These are phyloP conservation scores for Meloidogyne hapla DNA, from an alignment of 1,140 invertebrate genomes.

Conservation along the genomic window DNA sequence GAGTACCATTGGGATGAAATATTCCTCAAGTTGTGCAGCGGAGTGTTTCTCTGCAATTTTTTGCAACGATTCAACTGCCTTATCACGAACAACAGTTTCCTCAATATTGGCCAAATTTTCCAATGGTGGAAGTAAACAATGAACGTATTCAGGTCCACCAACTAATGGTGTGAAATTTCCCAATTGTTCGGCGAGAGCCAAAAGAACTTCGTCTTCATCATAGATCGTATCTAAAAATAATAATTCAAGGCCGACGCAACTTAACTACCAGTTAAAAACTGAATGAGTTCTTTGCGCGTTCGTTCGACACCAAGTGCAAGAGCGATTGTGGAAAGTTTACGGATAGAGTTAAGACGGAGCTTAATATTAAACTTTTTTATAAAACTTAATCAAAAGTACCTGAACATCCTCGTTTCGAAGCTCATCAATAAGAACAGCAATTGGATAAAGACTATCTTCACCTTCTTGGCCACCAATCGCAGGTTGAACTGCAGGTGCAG, in stretches of 20 bases:
- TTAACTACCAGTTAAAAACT: conserved; percentile 79
- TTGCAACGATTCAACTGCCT: conserved; percentile 92
- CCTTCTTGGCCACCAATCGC: conserved; percentile 71
- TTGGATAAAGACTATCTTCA: conserved; percentile 95
- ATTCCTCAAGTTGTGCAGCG: conserved; percentile 79
- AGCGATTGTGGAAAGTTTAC: conserved; percentile 97
- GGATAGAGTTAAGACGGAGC: conserved; percentile 93
- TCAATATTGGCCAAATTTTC: conserved; percentile 97
- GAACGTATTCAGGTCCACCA: conserved; percentile 90
- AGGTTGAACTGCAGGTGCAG: conserved; percentile 39
- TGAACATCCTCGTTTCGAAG: conserved; percentile 98
- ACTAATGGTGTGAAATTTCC: conserved; percentile 89
- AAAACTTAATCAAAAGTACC: conserved; percentile 57
- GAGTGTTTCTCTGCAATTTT: conserved; percentile 84
- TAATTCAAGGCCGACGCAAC: background rate
- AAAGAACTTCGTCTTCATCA: conserved; percentile 97
- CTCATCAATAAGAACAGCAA: conserved; percentile 98
- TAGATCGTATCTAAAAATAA: conserved; percentile 84
- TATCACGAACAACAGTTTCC: conserved; percentile 98
- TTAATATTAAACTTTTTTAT: background rate
- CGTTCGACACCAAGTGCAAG: conserved; percentile 93
- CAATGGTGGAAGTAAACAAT: conserved; percentile 88
- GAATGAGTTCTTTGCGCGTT: conserved; percentile 91
- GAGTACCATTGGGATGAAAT: conserved; percentile 89
- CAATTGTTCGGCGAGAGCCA: conserved; percentile 95